Conservation (phyloP, 2,113 vertebrate genomes). For the Uropsilus gracilis region DNA sequence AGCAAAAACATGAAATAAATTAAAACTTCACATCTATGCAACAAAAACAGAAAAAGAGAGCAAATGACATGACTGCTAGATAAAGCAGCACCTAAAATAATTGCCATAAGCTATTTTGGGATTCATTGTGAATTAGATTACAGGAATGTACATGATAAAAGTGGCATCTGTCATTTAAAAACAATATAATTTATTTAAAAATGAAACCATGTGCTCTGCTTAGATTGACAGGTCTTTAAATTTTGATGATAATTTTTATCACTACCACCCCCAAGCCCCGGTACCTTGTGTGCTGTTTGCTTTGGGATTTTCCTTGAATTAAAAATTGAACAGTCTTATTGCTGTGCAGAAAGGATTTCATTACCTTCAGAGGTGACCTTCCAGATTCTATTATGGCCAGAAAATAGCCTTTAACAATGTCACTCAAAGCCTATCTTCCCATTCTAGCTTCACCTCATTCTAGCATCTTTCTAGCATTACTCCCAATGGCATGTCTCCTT, state of each 20-base stretch:
- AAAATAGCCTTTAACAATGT: slow-evolving; percentile 73
- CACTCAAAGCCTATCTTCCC: slow-evolving; percentile 55
- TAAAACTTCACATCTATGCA: slow-evolving; percentile 43
- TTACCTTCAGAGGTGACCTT: slow-evolving; percentile 81
- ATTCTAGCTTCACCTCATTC: not conserved
- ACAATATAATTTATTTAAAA: slow-evolving; percentile 74
- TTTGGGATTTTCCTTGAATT: slow-evolving; percentile 79
- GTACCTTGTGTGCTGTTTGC: slow-evolving; percentile 72
- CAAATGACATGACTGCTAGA: slow-evolving; percentile 24
- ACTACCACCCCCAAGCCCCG: slow-evolving; percentile 52
- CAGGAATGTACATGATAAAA: slow-evolving; percentile 56
- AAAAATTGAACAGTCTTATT: slow-evolving; percentile 81
- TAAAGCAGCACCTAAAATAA: slow-evolving; percentile 70
- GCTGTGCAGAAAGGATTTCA: slow-evolving; percentile 71
- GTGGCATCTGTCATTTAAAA: slow-evolving; percentile 68
- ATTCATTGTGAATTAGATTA: slow-evolving; percentile 58
- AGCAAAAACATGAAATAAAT: slow-evolving; percentile 63
- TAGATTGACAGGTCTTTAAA: slow-evolving; percentile 74
- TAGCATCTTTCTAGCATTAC: slow-evolving; percentile 38
- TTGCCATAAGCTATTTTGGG: slow-evolving; percentile 54
- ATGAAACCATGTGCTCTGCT: not conserved
- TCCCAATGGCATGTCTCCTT: slow-evolving; percentile 47
- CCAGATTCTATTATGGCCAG: slow-evolving; percentile 75
- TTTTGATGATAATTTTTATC: slow-evolving; percentile 77
- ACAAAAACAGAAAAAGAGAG: slow-evolving; percentile 56